Conservation (phyloP, 2,888 invertebrate species). For the Teleogryllus oceanicus region DNA sequence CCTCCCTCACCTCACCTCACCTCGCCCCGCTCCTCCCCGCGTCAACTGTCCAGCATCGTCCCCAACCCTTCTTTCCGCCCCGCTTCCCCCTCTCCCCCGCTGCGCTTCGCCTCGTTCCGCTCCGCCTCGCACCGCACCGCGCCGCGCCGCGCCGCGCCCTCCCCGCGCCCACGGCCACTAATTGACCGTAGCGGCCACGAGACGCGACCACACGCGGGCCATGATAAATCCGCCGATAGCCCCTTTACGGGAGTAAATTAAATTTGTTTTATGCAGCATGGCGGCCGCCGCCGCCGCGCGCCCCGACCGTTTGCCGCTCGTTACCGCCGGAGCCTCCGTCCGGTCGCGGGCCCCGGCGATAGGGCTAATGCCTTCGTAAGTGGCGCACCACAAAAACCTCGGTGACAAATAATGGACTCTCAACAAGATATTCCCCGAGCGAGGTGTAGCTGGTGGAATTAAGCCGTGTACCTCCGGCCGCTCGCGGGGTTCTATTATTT, state of each 20-base stretch:
- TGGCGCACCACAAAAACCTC: neutral
- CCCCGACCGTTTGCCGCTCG: neutral
- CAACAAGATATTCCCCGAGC: neutral
- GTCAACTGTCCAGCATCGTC: too few species aligned
- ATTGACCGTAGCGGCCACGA: neutral
- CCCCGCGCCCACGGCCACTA: neutral
- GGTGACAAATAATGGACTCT: neutral
- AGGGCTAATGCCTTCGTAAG: too few species aligned
- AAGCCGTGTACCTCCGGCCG: neutral
- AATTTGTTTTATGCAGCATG: neutral
- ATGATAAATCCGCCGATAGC: conserved; percentile 7
- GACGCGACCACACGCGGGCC: neutral
- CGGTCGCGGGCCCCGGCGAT: neutral
- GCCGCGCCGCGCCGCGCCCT: neutral
- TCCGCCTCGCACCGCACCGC: too few species aligned
- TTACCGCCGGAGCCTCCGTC: neutral
- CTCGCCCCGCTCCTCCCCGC: too few species aligned
- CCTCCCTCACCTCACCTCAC: too few species aligned
- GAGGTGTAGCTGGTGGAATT: neutral
- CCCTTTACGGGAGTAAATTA: neutral
- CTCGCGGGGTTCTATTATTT: too few species aligned
- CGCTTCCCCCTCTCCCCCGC: too few species aligned
- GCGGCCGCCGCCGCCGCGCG: neutral
- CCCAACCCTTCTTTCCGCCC: too few species aligned
- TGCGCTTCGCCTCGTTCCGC: too few species aligned